Evolutionary conservation across 2,113 vertebrate species (phyloP), one percentile per base, ranked within the genome.

Genomic region (Oncorhynchus keta): DNA sequence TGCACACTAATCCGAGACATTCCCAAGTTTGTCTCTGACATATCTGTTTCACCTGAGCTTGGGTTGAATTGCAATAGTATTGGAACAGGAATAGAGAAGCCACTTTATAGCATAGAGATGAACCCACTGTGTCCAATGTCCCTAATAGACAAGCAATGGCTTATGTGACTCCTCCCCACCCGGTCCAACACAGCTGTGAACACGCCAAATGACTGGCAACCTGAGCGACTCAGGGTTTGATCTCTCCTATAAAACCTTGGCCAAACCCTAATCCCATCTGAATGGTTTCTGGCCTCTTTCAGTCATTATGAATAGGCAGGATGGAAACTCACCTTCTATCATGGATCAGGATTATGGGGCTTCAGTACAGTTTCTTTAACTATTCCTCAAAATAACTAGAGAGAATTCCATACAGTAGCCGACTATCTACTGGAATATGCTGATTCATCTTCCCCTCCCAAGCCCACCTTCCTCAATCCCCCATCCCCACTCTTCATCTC

Each of bases 361-460:
- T 80, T 76, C 35, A 49, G 35, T 73, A 35, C 68, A 51, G 11
- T 14, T 69, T 80, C 35, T 71, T 77, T 48, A 62, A 73, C 61
- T 76, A 57, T 72, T 9, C 12, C 84, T 73, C 72, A 68, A 77
- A 80, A 79, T 80, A 24, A 62, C 18, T 62, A 3, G 5, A 57
- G 55, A 81, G 74, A 62, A 66, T 76, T 87, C 82, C 84, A 51
- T 69, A 26, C 62, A 59, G 59, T 32, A 45, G 74, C 72, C 7
- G 51, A 0, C 12, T 14, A 55, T 55, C 51, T 55, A 55, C 49
- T 51, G 49, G 49, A 13, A 14, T 2, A 35, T 72, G 64, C 73
- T 73, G 22, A 78, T 70, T 68, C 49, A 16, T 2, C 55, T 49
- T 76, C 51, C 49, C 49, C 70, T 3, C 69, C 12, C 45, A 5